phyloP scores from a whole-genome alignment of 2,888 invertebrate genomes.

The Osmoderma eremita region DNA sequence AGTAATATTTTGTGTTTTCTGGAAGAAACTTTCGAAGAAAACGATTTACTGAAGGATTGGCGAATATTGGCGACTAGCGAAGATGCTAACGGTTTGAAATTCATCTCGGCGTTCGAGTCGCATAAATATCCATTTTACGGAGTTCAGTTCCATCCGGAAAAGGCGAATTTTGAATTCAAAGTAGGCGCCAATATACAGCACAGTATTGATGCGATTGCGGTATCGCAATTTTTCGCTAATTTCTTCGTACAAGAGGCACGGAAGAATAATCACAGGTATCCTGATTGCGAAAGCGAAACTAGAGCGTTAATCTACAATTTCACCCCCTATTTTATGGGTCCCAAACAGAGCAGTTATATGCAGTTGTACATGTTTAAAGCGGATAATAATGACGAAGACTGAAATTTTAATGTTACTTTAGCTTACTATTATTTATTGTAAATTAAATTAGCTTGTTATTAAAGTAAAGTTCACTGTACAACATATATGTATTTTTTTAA shows the following conservation, averaged over 20 bases:
- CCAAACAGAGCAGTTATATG: constrained; percentile 67
- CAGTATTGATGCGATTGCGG: constrained; percentile 69
- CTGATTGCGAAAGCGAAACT: constrained; percentile 63
- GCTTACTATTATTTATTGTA: not conserved
- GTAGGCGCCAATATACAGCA: constrained; percentile 72
- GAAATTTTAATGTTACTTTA: not conserved
- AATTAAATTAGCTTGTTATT: too few species aligned
- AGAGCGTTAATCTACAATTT: constrained; percentile 78
- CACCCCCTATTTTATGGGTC: constrained; percentile 70
- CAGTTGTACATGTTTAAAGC: constrained; percentile 77
- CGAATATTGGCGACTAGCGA: constrained; percentile 75
- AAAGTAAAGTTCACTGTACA: too few species aligned
- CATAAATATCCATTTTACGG: constrained; percentile 82
- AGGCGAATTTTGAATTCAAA: constrained; percentile 82
- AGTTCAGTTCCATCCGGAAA: constrained; percentile 92
- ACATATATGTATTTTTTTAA: too few species aligned
- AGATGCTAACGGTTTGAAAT: constrained; percentile 73
- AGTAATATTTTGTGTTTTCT: constrained; percentile 66
- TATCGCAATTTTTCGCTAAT: constrained; percentile 80
- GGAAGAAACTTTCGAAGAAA: constrained; percentile 63
- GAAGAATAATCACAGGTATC: constrained; percentile 72
- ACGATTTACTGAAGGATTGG: constrained; percentile 73
- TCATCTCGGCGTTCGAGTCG: constrained; percentile 83
- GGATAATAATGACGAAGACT: constrained; percentile 45
- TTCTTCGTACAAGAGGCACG: constrained; percentile 84